A percentile compares a stretch with the other conserved stretches of the same genome.
These are phyloP conservation scores for Tenthredo scrophulariae DNA, from an alignment of 2,888 invertebrate genomes.

Conservation along the genomic window DNA sequence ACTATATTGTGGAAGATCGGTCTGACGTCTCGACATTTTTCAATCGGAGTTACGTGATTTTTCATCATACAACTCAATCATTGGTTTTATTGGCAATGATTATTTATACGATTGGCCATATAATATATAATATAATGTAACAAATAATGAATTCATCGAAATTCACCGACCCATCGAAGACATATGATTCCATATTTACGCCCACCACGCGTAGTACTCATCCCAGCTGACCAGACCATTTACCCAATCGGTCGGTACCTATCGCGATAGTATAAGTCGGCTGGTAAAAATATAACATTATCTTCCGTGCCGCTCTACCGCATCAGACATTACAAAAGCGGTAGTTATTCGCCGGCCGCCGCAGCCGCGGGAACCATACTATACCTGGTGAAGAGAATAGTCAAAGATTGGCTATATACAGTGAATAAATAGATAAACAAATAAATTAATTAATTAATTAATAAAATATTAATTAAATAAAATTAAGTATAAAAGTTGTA, in stretches of 20 bases:
- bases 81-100: too few species aligned
- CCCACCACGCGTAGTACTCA: neutral
- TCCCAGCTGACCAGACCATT: neutral
- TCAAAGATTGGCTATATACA: neutral
- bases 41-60: too few species aligned
- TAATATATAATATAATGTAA: too few species aligned
- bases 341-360: constrained; percentile 48
- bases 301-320: constrained; percentile 11
- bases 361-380: neutral
- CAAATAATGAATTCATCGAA: too few species aligned
- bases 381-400: neutral
- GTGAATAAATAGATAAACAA: neutral
- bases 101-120: too few species aligned
- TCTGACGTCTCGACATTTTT: too few species aligned
- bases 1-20: too few species aligned
- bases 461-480: too few species aligned
- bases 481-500: too few species aligned
- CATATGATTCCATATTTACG: neutral
- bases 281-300: constrained; percentile 40
- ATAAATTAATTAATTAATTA: neutral
- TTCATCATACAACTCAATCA: too few species aligned
- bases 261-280: neutral
- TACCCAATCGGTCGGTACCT: neutral
- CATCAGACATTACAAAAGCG: constrained; percentile 26
- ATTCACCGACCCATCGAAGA: too few species aligned